These are phyloP conservation scores for Epizoanthus ramosus DNA, from an alignment of 92 coral and sea anemone genomes.

Conservation along the genomic window DNA sequence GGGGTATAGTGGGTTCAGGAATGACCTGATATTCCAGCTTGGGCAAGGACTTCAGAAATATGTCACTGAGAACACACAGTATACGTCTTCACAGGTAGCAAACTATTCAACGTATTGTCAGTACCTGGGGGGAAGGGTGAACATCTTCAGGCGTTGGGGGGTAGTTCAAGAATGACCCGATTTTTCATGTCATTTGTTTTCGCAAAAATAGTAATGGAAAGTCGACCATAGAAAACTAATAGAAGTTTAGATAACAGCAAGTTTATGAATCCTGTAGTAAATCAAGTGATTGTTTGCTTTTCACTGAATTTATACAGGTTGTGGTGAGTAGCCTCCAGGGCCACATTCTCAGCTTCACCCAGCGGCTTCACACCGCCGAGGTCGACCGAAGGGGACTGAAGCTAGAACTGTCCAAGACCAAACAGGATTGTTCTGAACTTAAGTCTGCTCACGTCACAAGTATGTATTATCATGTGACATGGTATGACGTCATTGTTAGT, in stretches of 20 bases:
- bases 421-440: constrained; percentile 73
- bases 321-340: constrained; percentile 80
- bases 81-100: constrained; percentile 80
- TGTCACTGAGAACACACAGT: constrained; percentile 51
- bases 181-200: too few relatives aligned
- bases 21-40: constrained; percentile 72
- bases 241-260: too few relatives aligned
- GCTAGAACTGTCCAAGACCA: constrained; percentile 72
- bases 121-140: constrained; percentile 17
- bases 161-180: constrained; percentile 69
- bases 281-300: background rate
- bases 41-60: constrained; percentile 82
- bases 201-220: constrained; percentile 71
- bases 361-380: constrained; percentile 96
- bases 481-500: constrained; percentile 19
- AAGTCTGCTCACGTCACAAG: constrained; percentile 69
- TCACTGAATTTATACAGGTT: constrained; percentile 58
- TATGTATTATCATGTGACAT: constrained; percentile 2
- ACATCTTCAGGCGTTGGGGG: constrained; percentile 64
- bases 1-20: constrained; percentile 66
- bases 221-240: background rate
- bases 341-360: constrained; percentile 88
- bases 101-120: background rate
- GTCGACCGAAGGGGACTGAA: constrained; percentile 90
- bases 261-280: too few relatives aligned